Conservation (phyloP, 1,140 invertebrate genomes). For the Babylonia areolata region DNA sequence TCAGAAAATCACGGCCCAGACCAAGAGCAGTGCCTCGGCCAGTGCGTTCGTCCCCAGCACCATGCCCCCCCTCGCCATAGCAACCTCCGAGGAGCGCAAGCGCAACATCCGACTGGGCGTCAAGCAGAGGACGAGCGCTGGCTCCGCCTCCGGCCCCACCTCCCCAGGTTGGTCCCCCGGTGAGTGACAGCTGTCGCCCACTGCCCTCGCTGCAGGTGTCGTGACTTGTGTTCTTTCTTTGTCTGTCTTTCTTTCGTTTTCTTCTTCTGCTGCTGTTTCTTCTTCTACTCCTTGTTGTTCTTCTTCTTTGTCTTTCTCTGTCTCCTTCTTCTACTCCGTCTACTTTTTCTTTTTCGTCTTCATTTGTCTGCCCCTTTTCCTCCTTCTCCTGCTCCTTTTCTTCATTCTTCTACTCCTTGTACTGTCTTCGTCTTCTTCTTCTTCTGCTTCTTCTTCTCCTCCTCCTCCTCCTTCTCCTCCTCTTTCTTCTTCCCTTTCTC, state of each 20-base stretch:
- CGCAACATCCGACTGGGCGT: conserved; percentile 27
- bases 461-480: neutral
- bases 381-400: too few relatives aligned
- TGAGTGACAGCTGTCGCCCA: neutral
- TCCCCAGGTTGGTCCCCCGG: conserved; percentile 29
- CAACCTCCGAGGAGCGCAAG: conserved; percentile 26
- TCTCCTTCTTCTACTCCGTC: too few relatives aligned
- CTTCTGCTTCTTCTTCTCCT: neutral
- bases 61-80: conserved; percentile 34
- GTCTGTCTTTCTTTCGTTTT: too few relatives aligned
- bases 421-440: too few relatives aligned
- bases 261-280: too few relatives aligned
- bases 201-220: too few relatives aligned
- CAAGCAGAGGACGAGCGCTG: neutral
- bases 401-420: too few relatives aligned
- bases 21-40: conserved; percentile 35
- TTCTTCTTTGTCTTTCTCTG: too few relatives aligned
- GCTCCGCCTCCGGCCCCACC: conserved; percentile 33
- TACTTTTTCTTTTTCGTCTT: neutral
- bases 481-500: neutral
- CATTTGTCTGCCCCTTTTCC: neutral
- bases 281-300: too few relatives aligned
- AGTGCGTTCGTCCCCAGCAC: conserved; percentile 27
- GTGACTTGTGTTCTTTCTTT: too few relatives aligned
- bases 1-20: conserved; percentile 29